phyloP scores from a whole-genome alignment of 2,888 invertebrate species.

The Oxycera nigricornis region DNA sequence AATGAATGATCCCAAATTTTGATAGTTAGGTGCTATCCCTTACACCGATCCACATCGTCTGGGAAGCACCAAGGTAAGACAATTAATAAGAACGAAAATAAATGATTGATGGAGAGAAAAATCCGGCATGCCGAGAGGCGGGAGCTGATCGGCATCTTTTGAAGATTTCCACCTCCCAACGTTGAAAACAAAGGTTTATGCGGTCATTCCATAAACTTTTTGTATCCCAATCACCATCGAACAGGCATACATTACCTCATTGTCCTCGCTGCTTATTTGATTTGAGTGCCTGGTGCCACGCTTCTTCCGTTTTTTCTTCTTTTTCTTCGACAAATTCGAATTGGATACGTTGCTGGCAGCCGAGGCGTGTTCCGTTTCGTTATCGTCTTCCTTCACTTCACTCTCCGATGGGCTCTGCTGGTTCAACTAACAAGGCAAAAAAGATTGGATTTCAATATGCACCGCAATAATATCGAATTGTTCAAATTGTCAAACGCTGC shows the following conservation, averaged over 20 bases:
- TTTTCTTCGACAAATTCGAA: constrained; percentile 65
- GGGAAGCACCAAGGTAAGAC: too few species aligned
- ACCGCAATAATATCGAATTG: background rate
- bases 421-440: constrained; percentile 64
- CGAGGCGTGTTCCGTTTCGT: constrained; percentile 68
- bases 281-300: constrained; percentile 65
- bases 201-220: too few species aligned
- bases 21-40: too few species aligned
- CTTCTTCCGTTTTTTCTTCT: constrained; percentile 72
- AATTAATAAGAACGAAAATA: too few species aligned
- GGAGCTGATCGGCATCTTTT: too few species aligned
- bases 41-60: too few species aligned
- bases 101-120: too few species aligned
- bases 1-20: too few species aligned
- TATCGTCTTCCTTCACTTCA: constrained; percentile 74
- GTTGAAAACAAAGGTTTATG: background rate
- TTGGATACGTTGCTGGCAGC: constrained; percentile 64
- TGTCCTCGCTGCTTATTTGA: constrained; percentile 69
- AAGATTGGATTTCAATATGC: background rate
- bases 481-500: background rate
- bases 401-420: constrained; percentile 73
- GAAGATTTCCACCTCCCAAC: too few species aligned
- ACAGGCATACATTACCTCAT: too few species aligned
- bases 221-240: too few species aligned
- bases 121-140: too few species aligned